A percentile compares a stretch with the other conserved stretches of the same genome.
Evolutionary conservation across 2,797 vertebrate genomes (phyloP).

Genomic region (Pipistrellus pygmaeus): DNA sequence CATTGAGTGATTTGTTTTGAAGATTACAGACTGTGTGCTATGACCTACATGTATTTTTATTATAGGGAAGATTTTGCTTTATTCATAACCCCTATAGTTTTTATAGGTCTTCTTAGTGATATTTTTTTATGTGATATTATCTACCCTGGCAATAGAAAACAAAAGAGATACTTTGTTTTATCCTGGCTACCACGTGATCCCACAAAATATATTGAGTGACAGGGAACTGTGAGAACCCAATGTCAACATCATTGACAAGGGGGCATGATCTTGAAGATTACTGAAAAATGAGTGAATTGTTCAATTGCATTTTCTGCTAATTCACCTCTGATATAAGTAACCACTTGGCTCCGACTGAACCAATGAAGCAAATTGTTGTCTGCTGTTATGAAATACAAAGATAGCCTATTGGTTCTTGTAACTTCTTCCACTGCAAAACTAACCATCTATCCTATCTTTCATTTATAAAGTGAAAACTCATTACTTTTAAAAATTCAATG

Average conservation of each 20-base stretch:
- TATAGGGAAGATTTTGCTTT: background rate
- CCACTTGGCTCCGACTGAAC: background rate
- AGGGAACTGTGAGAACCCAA: background rate
- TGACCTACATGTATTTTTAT: slow-evolving; percentile 10
- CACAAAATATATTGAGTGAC: background rate
- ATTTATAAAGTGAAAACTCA: slow-evolving; percentile 67
- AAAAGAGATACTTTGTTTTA: background rate
- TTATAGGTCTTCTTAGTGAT: background rate
- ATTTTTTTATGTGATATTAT: slow-evolving; percentile 1
- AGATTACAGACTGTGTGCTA: background rate
- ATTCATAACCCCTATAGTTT: background rate
- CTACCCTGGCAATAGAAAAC: background rate
- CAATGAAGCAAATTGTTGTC: background rate
- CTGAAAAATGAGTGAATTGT: background rate
- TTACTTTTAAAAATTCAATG: slow-evolving; percentile 67
- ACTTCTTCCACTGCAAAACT: slow-evolving; percentile 49
- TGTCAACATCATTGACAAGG: background rate
- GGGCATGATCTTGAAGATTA: slow-evolving; percentile 25
- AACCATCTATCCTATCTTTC: slow-evolving; percentile 61
- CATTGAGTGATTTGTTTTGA: background rate
- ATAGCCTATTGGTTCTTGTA: slow-evolving; percentile 2
- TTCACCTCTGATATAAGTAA: slow-evolving; percentile 6
- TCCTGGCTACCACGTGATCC: background rate
- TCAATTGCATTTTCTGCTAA: background rate
- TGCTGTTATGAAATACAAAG: background rate